Evolutionary conservation across 2,888 invertebrate genomes (phyloP), one percentile per base, ranked within the genome.

Genomic region (Spatulosminthurus flaviceps): DNA sequence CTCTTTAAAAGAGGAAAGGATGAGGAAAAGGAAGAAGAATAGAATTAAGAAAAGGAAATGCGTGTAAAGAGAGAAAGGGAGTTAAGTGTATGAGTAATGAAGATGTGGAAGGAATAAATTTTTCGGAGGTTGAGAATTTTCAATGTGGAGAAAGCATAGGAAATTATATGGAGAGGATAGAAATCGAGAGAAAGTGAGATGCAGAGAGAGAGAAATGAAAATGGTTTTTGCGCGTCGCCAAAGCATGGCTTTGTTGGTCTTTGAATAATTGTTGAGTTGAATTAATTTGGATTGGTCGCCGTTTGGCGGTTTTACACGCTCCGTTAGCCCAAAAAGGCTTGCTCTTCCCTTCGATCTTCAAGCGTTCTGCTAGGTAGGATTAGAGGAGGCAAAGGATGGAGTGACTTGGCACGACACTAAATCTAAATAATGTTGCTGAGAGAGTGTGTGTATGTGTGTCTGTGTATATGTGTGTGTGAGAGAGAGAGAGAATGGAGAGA

Each of bases 221-320:
- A 51, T 51, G 51, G 19, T 51, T 51, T 51, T 13, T 51, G 1
- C 19, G 5, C 51, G 51, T 51, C 51, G 51, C 16, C 51, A 51
- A n/a, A 16, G 51, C 51, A 51, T 19, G 16, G 16, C 51, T 51
- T 51, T 51, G 51, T 51, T 51, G 51, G 51, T 51, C 19, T 51
- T 51, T 51, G 51, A 51, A 51, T 51, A 51, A 19, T 51, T 51
- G 51, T 51, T 13, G 51, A 51, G 51, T 51, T 51, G 51, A 51
- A 51, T 51, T 51, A 51, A 51, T 51, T 51, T 51, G 51, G 16
- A 51, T 51, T 51, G 51, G 51, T 51, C 51, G 51, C 51, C 51
- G 51, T 51, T 51, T 51, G 51, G 51, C 51, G 51, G 51, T 51
- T 51, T 51, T 16, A 51, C 51, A 51, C 51, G 51, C 51, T 51